phyloP scores from a whole-genome alignment of 2,888 invertebrate genomes.

The Trichopria drosophilae region DNA sequence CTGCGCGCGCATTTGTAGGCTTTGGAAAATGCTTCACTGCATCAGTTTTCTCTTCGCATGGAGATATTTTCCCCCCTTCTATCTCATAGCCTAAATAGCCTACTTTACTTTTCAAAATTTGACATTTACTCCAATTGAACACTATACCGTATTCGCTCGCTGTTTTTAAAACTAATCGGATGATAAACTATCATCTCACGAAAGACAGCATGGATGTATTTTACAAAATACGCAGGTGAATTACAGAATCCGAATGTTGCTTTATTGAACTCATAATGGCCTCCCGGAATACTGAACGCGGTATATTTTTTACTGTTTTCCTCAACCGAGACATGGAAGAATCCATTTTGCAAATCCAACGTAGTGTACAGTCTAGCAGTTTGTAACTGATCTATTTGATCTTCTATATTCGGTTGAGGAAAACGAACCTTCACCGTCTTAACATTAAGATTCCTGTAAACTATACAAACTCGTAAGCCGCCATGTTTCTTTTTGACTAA shows the following conservation, averaged over 20 bases:
- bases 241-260: conserved; percentile 8
- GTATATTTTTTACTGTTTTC: conserved; percentile 6
- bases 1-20: conserved; percentile 13
- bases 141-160: too few species aligned
- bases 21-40: conserved; percentile 8
- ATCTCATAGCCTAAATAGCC: too few species aligned
- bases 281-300: background rate
- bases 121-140: too few species aligned
- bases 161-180: too few species aligned
- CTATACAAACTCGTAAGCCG: conserved; percentile 5
- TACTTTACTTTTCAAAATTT: too few species aligned
- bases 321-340: too few species aligned
- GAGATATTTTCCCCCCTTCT: too few species aligned
- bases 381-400: conserved; percentile 2
- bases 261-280: conserved; percentile 6
- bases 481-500: conserved; percentile 9
- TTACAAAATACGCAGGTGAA: too few species aligned
- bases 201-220: too few species aligned
- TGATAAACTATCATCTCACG: too few species aligned
- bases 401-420: conserved; percentile 11
- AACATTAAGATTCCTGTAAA: conserved; percentile 4
- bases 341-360: conserved; percentile 4
- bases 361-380: conserved; percentile 3
- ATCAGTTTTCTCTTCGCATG: too few species aligned
- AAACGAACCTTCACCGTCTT: conserved; percentile 3